These are phyloP conservation scores for Microcebus tavaratra DNA, from an alignment of 2,113 vertebrate genomes.

Conservation along the genomic window DNA sequence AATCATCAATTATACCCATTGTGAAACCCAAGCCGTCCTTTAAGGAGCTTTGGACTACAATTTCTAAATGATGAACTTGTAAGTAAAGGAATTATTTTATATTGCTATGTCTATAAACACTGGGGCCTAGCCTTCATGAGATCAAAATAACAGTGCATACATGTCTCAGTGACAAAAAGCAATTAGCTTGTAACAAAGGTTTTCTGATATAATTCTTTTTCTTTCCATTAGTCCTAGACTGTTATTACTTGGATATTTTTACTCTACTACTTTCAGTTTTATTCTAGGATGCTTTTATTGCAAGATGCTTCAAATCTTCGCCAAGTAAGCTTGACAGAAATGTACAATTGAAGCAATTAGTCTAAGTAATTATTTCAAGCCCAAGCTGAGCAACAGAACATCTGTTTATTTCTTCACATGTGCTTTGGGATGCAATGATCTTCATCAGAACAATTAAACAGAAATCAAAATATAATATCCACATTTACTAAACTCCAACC, in stretches of 20 bases:
- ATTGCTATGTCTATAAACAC: constrained; percentile 1
- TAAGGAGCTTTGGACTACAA: neutral
- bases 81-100: neutral
- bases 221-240: neutral
- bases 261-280: neutral
- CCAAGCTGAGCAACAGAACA: neutral
- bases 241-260: neutral
- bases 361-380: constrained; percentile 1
- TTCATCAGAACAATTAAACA: neutral
- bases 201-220: neutral
- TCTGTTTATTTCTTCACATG: neutral
- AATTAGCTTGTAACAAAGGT: neutral
- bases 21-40: neutral
- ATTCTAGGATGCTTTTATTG: neutral
- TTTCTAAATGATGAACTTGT: neutral
- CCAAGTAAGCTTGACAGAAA: neutral
- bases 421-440: neutral
- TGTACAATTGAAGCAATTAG: neutral
- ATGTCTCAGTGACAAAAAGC: neutral
- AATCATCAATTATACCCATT: neutral
- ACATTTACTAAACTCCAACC: neutral
- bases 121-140: neutral
- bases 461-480: neutral
- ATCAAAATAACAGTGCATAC: neutral
- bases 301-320: neutral